Conservation (phyloP, 2,888 invertebrate species). For the Orchesella flavescens region DNA sequence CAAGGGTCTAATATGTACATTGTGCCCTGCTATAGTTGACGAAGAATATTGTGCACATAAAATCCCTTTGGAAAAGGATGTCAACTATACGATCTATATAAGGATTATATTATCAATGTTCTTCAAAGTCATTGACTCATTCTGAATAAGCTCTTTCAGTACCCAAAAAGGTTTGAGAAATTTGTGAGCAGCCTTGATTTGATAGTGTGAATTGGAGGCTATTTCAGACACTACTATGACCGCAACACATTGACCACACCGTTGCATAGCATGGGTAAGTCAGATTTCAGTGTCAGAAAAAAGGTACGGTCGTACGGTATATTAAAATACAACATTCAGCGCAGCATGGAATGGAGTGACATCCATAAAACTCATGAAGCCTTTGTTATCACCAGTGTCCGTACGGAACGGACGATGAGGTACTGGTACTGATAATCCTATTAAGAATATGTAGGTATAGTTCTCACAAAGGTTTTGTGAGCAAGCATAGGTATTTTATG, state of each 20-base stretch:
- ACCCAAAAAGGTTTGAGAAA: neutral
- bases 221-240: too few species aligned
- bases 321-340: neutral
- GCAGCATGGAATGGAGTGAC: too few species aligned
- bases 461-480: too few species aligned
- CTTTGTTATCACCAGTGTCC: too few species aligned
- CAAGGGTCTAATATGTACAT: neutral
- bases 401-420: too few species aligned
- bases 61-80: neutral
- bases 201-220: neutral
- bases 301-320: neutral
- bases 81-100: neutral
- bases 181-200: constrained; percentile 1
- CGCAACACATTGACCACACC: neutral
- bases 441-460: too few species aligned
- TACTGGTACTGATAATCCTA: too few species aligned
- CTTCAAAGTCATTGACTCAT: neutral
- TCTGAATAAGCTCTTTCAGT: neutral
- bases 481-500: too few species aligned
- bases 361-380: too few species aligned
- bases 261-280: neutral
- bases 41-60: neutral
- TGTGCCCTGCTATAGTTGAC: neutral
- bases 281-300: neutral
- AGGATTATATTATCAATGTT: neutral